Evolutionary conservation across 2,113 vertebrate genomes (phyloP), one percentile per base, ranked within the genome.

Genomic region (Uria lomvia): DNA sequence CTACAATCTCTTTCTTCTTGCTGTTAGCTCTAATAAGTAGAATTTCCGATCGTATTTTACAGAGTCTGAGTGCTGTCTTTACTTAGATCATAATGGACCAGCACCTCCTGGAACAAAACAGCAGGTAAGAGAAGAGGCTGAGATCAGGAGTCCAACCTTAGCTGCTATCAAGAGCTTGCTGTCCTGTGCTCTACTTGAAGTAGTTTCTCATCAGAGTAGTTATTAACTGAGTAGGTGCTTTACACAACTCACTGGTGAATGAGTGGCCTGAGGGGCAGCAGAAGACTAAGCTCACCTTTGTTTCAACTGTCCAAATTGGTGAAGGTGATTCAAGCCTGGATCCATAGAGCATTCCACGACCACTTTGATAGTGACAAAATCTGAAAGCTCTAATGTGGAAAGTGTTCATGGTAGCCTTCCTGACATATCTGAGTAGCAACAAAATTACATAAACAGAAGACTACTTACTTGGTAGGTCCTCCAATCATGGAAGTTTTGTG

Each of bases 401-500:
- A 70, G 79, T 20, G 66, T 10, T 65, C 49, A 45, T 53, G 11
- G 26, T 42, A 74, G 32, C 56, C 63, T 58, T 81, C 26, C 76
- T 47, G 45, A 50, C 29, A 60, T 27, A 40, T 27, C 36, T 50
- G 43, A 79, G n/a, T 19, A 79, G 60, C 22, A 70, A 22, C 15
- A 72, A 32, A 59, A 62, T 19, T 17, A 59, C n/a, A n/a, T 11
- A 21, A 90, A 59, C 36, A 67, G 27, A 87, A 73, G 6, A 53
- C 24, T 71, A 82, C 97, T 81, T 97, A 99, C 99, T 0, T 0
- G 2, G 20, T 0, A 71, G 98, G 36, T 43, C 99, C 99, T 50
- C 99, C 99, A 0, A 0, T 0, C 0, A 0, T 1, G 11, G 2
- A 18, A 8, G 99, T 99, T 95, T 99, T 99, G 95, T 99, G 99